Evolutionary conservation across 1,140 invertebrate genomes (phyloP), one percentile per base, ranked within the genome.

Genomic region (Apis dorsata): DNA sequence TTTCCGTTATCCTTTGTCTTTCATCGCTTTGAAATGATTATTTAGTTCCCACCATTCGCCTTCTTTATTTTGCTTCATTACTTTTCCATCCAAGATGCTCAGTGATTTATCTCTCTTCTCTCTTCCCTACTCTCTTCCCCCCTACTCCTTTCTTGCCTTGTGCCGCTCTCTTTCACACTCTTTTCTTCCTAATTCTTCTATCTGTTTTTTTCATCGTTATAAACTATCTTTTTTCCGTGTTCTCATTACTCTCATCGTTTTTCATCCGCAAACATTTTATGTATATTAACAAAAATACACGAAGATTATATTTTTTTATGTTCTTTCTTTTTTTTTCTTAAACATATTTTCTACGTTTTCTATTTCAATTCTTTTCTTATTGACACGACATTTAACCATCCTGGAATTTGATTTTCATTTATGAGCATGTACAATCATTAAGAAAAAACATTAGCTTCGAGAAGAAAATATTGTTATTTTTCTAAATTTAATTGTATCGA

Each of bases 1-100:
- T 83, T 75, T 88, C 88, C 88, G 88, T 89, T 89, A 89, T 78
- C 88, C 87, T 88, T 88, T 89, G 87, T 89, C 85, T 88, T 81
- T 69, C 76, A 71, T 86, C 85, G 68, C 73, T 60, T 81, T 66
- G 71, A 88, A 89, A 89, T 83, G 76, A 89, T 72, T 86, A 78
- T 82, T 88, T 86, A 84, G 84, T 88, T 89, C 88, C 81, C 88
- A 88, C 76, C 85, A 82, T 88, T 85, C 81, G 68, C 44, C 76
- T 62, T 88, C 86, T 89, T 79, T 63, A 88, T 78, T 86, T 86
- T 49, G 84, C 86, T 81, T 81, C 84, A 82, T 89, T 89, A 86
- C 72, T 82, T 88, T 80, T 89, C 81, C 76, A 79, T 84, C 73
- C 66, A 55, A 17, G 66, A 57, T 28, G 65, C 59, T 65, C 34